These are phyloP conservation scores for Macrochelys suwanniensis DNA, from an alignment of 2,797 vertebrate genomes.

Conservation along the genomic window DNA sequence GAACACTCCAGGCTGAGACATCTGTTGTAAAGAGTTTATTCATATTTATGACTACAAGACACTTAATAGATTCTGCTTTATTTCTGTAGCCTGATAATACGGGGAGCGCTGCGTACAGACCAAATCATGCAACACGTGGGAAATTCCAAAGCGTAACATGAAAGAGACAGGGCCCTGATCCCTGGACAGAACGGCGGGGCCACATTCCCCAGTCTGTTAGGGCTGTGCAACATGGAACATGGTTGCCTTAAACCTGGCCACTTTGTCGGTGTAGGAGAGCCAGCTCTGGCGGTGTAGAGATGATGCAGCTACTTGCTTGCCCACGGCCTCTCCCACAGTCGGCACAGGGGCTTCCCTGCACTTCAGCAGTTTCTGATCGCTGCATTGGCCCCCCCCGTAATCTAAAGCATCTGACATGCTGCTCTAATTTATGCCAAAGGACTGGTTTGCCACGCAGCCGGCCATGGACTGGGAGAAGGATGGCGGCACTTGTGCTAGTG, in stretches of 20 bases:
- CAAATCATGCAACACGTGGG: neutral
- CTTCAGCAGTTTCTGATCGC: neutral
- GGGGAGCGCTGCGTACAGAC: fast-evolving
- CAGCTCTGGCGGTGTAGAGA: neutral
- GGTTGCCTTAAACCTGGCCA: neutral
- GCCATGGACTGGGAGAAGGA: neutral
- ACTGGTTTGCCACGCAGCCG: neutral
- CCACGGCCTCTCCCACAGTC: neutral
- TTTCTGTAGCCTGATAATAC: neutral
- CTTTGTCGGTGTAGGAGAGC: neutral
- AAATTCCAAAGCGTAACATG: neutral
- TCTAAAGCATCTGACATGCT: neutral
- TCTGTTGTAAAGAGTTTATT: neutral
- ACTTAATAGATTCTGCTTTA: fast-evolving
- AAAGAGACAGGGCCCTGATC: neutral
- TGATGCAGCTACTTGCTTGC: neutral
- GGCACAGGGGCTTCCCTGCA: neutral
- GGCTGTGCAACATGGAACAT: fast-evolving
- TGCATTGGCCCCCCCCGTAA: neutral
- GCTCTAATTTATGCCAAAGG: neutral
- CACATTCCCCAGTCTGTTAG: neutral
- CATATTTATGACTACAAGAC: neutral
- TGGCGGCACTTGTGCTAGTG: neutral
- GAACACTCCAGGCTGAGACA: neutral
- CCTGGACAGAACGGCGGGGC: fast-evolving